Evolutionary conservation across 2,113 vertebrate genomes (phyloP).

Genomic region (Myocastor coypus): DNA sequence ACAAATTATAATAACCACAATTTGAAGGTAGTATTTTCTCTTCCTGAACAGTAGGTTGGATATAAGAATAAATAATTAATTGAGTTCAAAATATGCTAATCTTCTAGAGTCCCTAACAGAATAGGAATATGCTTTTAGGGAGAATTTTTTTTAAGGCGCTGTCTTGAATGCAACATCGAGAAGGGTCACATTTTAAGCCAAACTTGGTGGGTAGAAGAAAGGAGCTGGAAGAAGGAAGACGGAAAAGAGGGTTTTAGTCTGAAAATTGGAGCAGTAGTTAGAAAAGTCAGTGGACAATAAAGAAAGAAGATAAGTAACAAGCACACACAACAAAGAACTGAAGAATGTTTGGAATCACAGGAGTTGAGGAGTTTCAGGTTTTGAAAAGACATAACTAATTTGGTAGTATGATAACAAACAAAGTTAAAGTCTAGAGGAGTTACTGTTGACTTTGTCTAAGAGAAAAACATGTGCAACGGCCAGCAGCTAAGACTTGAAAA

Average conservation of each 20-base stretch:
- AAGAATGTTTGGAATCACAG: neutral
- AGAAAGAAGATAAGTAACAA: neutral
- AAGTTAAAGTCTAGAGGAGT: neutral
- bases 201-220: neutral
- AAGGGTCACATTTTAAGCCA: conserved; percentile 11
- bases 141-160: neutral
- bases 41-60: neutral
- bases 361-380: neutral
- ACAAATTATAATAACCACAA: neutral
- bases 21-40: neutral
- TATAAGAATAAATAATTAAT: neutral
- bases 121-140: neutral
- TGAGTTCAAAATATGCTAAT: neutral
- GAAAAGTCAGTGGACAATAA: neutral
- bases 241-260: neutral
- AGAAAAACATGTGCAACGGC: neutral
- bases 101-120: neutral
- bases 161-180: neutral
- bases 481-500: no score
- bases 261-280: neutral
- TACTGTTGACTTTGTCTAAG: neutral
- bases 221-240: accelerated
- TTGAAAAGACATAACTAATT: neutral
- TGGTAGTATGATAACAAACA: neutral
- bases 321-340: neutral